A percentile compares a stretch with the other conserved stretches of the same genome.
Conservation (phyloP, 2,797 vertebrate genomes). For the Hippocampus kuda region DNA sequence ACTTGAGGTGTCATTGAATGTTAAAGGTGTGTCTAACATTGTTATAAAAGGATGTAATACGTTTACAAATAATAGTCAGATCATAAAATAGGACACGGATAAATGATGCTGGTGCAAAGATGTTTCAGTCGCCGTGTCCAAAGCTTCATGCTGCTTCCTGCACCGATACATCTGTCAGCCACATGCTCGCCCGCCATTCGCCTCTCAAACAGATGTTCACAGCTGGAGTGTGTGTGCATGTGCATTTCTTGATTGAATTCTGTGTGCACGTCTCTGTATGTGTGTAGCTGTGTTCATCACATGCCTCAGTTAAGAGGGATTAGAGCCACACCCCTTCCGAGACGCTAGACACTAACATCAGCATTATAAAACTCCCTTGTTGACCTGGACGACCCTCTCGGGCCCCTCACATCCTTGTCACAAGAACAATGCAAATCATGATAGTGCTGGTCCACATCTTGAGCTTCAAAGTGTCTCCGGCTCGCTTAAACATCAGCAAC, state of each 20-base stretch:
- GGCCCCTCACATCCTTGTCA: slow-evolving; percentile 23
- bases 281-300: slow-evolving; percentile 21
- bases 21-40: too few species aligned
- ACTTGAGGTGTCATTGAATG: too few species aligned
- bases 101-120: not conserved
- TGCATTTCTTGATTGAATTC: slow-evolving; percentile 3
- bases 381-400: slow-evolving; percentile 26
- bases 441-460: slow-evolving; percentile 29
- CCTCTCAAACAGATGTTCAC: slow-evolving; percentile 29
- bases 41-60: too few species aligned
- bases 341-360: slow-evolving; percentile 15
- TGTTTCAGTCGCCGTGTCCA: not conserved
- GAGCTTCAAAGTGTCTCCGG: slow-evolving; percentile 35
- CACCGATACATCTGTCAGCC: slow-evolving; percentile 50
- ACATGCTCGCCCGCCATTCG: slow-evolving; percentile 42
- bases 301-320: slow-evolving; percentile 21
- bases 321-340: slow-evolving; percentile 23
- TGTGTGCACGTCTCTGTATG: slow-evolving; percentile 4
- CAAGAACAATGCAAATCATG: slow-evolving; percentile 25
- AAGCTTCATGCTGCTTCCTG: slow-evolving; percentile 25
- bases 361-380: slow-evolving; percentile 7
- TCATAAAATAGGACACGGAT: not conserved
- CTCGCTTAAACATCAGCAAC: not conserved
- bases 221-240: slow-evolving; percentile 25
- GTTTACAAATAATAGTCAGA: not conserved